Conservation (phyloP, 2,888 invertebrate species). For the Tricholauxania praeusta region DNA sequence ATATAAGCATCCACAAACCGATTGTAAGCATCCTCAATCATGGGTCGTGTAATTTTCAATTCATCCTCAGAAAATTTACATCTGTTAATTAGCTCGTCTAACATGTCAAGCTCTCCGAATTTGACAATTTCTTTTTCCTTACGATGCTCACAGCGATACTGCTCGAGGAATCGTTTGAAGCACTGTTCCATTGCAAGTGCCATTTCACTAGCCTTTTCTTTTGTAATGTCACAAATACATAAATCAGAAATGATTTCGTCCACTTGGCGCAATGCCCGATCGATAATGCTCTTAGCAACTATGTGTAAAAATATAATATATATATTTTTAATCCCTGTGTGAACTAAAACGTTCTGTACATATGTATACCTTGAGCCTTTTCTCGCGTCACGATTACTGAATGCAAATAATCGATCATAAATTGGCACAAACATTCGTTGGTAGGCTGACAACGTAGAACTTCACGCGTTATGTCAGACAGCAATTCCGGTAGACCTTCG, state of each 20-base stretch:
- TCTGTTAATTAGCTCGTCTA: slow-evolving; percentile 60
- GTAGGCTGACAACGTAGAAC: slow-evolving; percentile 77
- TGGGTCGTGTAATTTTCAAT: slow-evolving; percentile 56
- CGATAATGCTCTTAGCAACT: slow-evolving; percentile 60
- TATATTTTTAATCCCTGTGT: not conserved
- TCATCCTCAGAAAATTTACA: slow-evolving; percentile 61
- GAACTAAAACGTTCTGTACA: not conserved
- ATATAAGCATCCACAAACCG: slow-evolving; percentile 63
- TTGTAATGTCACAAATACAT: slow-evolving; percentile 58
- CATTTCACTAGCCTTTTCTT: slow-evolving; percentile 57
- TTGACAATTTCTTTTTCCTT: slow-evolving; percentile 52
- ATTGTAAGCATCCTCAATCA: slow-evolving; percentile 61
- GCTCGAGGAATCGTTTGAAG: slow-evolving; percentile 60
- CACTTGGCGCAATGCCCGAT: slow-evolving; percentile 59
- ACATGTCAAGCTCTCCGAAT: slow-evolving; percentile 58
- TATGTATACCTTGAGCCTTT: slow-evolving; percentile 56
- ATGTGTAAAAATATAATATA: not conserved
- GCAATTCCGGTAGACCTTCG: slow-evolving; percentile 77
- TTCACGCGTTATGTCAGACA: slow-evolving; percentile 80
- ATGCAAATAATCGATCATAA: slow-evolving; percentile 78
- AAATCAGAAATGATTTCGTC: slow-evolving; percentile 60
- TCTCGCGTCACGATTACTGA: slow-evolving; percentile 76
- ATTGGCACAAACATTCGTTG: slow-evolving; percentile 71
- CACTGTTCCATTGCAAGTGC: slow-evolving; percentile 59
- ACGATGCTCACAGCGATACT: slow-evolving; percentile 54